Evolutionary conservation across 2,797 vertebrate genomes (phyloP).

Genomic region (Brachyrhaphis roseni): DNA sequence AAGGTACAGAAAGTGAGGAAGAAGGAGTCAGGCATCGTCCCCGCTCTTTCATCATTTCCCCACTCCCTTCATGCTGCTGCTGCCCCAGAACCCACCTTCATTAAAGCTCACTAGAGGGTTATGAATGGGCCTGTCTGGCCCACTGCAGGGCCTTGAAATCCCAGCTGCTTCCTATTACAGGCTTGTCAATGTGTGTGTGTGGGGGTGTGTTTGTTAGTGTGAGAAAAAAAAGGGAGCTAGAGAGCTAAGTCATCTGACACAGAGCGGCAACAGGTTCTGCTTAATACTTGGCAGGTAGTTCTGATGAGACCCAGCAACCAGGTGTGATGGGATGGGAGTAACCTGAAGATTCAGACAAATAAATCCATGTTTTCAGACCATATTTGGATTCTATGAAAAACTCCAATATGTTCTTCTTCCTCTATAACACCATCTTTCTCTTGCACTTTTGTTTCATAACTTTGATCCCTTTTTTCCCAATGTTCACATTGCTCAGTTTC

Average conservation of each 20-base stretch:
- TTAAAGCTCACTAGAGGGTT: slow-evolving; percentile 83
- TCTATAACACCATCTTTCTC: slow-evolving; percentile 18
- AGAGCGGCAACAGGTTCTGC: slow-evolving; percentile 88
- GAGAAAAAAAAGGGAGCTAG: slow-evolving; percentile 9
- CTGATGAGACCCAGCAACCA: slow-evolving; percentile 90
- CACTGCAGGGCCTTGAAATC: slow-evolving; percentile 71
- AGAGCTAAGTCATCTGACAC: slow-evolving; percentile 67
- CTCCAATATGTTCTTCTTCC: slow-evolving; percentile 16
- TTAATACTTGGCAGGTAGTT: slow-evolving; percentile 89
- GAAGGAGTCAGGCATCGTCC: slow-evolving; percentile 42
- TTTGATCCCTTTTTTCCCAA: slow-evolving; percentile 16
- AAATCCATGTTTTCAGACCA: slow-evolving; percentile 12
- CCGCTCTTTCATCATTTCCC: slow-evolving; percentile 58
- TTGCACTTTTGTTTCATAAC: slow-evolving; percentile 9
- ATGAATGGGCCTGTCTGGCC: slow-evolving; percentile 85
- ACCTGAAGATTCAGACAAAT: slow-evolving; percentile 1
- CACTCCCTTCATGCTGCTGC: slow-evolving; percentile 50
- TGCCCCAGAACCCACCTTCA: slow-evolving; percentile 78
- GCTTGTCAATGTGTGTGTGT: slow-evolving; percentile 47
- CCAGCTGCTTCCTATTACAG: slow-evolving; percentile 93
- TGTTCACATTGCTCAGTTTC: slow-evolving; percentile 56
- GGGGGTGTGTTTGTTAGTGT: slow-evolving; percentile 23
- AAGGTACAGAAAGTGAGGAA: slow-evolving; percentile 44
- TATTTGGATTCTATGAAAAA: slow-evolving; percentile 38
- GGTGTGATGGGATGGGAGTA: slow-evolving; percentile 50